A percentile compares a stretch with the other conserved stretches of the same genome.
phyloP scores from a whole-genome alignment of 2,797 vertebrate genomes.

The Cyclopterus lumpus region DNA sequence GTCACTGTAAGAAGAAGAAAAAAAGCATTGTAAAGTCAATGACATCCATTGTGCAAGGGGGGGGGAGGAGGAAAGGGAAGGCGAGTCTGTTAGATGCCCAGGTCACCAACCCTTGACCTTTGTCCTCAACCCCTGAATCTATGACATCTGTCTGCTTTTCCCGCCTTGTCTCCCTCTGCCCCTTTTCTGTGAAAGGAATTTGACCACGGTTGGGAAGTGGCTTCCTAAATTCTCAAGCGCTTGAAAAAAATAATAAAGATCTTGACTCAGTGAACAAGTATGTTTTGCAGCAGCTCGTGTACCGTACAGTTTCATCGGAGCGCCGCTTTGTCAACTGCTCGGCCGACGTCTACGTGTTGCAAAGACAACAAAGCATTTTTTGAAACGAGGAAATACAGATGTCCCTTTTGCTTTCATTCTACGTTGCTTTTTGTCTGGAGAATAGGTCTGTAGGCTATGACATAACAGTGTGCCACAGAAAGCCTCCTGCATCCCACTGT shows the following conservation, averaged over 20 bases:
- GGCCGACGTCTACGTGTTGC: background rate
- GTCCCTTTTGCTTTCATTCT: constrained; percentile 28
- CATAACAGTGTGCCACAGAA: constrained; percentile 78
- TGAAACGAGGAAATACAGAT: constrained; percentile 36
- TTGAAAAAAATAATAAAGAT: constrained; percentile 11
- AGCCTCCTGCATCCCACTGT: constrained; percentile 64
- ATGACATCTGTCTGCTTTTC: constrained; percentile 80
- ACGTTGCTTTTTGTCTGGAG: constrained; percentile 68
- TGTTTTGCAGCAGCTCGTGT: background rate
- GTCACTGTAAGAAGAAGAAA: constrained; percentile 57
- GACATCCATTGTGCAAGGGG: constrained; percentile 55
- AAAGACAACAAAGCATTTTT: background rate
- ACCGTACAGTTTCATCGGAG: background rate
- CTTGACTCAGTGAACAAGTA: background rate
- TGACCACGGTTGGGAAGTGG: constrained; percentile 46
- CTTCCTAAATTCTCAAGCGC: constrained; percentile 32
- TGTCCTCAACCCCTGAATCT: constrained; percentile 73
- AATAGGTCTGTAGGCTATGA: constrained; percentile 74
- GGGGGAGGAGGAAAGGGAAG: constrained; percentile 52
- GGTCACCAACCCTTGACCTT: constrained; percentile 82
- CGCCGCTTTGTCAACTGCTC: background rate
- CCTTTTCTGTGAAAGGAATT: constrained; percentile 61
- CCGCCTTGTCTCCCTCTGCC: constrained; percentile 63
- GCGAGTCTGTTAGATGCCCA: constrained; percentile 64
- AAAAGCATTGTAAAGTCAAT: constrained; percentile 71